Evolutionary conservation across 2,888 invertebrate species (phyloP), one percentile per base, ranked within the genome.

Genomic region (Amphipyra tragopoginis): DNA sequence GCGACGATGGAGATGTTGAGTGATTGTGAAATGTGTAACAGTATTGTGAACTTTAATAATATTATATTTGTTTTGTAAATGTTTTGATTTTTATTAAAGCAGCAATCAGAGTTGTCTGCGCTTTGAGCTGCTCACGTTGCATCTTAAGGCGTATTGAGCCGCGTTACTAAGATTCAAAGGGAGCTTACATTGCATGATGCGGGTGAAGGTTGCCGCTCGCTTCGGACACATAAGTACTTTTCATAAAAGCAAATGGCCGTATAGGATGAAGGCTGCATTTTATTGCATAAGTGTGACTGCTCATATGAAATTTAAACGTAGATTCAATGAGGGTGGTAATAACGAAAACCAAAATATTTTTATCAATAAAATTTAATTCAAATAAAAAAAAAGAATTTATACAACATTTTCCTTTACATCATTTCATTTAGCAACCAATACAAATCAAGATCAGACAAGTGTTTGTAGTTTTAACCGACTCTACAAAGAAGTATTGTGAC

Each of bases 351-450:
- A 36, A 36, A 36, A 36, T 11, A 49, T 72, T 48, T 79, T 71
- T 80, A 81, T 83, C 79, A 82, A 86, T 88, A 88, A 87, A 89
- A 79, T 87, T 87, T 89, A 86, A 84, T 87, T 86, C 77, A 82
- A 85, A 80, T 81, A 74, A 87, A 87, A 89, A 89, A 85, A 90
- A 90, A 91, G 84, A 87, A 88, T 89, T 89, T 91, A 83, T 90
- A 91, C 91, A 92, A 85, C 89, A 77, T 80, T 72, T 61, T 69
- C 36, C 39, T 75, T 82, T 82, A 77, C 61, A 78, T 72, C 60
- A 67, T 72, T 60, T 69, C 48, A 64, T 65, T 58, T 59, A 48
- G 53, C 54, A 64, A 70, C 66, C 33, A 10, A 65, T 61, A 72
- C 67, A 61, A 66, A 61, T 62, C 64, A 63, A 64, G 71, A 65